A percentile compares a stretch with the other conserved stretches of the same genome.
Evolutionary conservation across 2,113 vertebrate genomes (phyloP).

Genomic region (Furnarius figulus): DNA sequence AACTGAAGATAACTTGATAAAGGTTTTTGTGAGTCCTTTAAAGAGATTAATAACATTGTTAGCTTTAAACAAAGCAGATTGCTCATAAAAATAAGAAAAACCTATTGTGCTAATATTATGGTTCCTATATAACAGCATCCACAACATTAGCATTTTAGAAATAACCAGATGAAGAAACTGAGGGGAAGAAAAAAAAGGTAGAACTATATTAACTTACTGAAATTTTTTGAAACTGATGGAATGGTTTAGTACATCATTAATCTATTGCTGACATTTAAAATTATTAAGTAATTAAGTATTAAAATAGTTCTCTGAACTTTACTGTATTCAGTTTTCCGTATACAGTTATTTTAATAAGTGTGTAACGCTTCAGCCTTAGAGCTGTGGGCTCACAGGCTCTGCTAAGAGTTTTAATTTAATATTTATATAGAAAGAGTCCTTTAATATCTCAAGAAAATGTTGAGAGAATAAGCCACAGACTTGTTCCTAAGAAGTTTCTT

Average conservation of each 20-base stretch:
- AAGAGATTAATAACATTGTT: background rate
- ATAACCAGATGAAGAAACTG: background rate
- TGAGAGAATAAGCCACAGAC: too few species aligned
- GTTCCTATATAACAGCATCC: background rate
- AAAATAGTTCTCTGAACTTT: background rate
- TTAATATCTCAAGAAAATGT: too few species aligned
- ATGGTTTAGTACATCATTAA: background rate
- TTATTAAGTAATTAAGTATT: background rate
- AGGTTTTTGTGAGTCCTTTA: background rate
- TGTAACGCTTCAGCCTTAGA: too few species aligned
- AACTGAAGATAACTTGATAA: background rate
- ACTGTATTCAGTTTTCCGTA: background rate
- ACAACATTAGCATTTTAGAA: background rate
- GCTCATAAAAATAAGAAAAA: background rate
- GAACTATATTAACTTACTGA: background rate
- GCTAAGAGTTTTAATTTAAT: too few species aligned
- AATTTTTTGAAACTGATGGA: background rate
- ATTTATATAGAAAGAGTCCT: too few species aligned
- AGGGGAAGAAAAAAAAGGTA: background rate
- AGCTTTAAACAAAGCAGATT: background rate
- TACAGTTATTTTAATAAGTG: background rate
- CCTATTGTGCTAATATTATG: background rate
- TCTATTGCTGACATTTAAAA: background rate
- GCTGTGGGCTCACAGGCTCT: too few species aligned
- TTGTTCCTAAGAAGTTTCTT: too few species aligned